Base-by-base conservation (phyloP, 2,113 vertebrate species). In the Grus americana region DNA sequence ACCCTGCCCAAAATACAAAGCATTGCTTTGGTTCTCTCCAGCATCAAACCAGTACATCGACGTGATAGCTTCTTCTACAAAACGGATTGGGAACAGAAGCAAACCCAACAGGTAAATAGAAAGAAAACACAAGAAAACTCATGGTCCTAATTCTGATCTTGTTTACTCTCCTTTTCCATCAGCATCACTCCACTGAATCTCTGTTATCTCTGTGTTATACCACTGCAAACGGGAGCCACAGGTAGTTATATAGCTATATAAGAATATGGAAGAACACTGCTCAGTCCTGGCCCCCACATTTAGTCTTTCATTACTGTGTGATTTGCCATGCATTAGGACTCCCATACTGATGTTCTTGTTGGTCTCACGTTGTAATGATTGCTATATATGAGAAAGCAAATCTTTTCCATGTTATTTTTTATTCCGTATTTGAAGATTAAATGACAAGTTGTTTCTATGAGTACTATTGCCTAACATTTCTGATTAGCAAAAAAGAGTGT, bases 401-500 rank as follows among this genome's bases (percentile, higher is more conserved):
- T 22, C 3, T 71, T 55, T 42, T 67, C 59, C 20, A 11, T 4
- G 17, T 38, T 47, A 19, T 46, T 47, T 13, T 74, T 65, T 29
- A 66, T 58, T 75, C 54, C 2, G 0, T 40, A 73, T 38, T 70
- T 4, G 2, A 94, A 86, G 44, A 74, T 23, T 29, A 78, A 80
- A 67, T 34, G 49, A 34, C 20, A 83, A 30, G 32, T 44, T 65
- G 22, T 93, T 90, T 70, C 63, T 74, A 3, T 23, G 14, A 68
- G 30, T 36, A 57, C 46, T 86, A 55, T 54, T 59, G 50, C 67
- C 66, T 26, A 65, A 54, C 81, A n/a, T 42, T 38, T 72, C 91
- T 91, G 90, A 93, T 96, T 90, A 92, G 54, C 42, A 90, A 89
- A 71, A 82, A 59, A 26, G 15, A 92, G 68, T 38, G 50, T 49